Evolutionary conservation across 2,113 vertebrate genomes (phyloP), one percentile per base, ranked within the genome.

Genomic region (Neogobius melanostomus): DNA sequence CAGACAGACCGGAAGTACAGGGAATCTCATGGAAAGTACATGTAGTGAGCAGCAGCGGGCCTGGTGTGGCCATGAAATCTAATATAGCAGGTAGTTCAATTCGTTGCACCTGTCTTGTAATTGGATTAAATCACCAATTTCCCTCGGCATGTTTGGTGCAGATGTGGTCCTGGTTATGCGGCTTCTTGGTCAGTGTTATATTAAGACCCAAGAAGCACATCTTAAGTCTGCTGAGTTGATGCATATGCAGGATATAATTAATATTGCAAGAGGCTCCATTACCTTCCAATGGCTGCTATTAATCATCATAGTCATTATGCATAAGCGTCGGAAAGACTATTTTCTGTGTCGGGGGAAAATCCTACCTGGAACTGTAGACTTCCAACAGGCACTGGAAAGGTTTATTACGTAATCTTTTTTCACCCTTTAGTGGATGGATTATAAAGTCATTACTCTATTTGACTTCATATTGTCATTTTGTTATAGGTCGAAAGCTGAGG

Each of bases 401-500:
- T 69, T 72, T 72, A 36, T 14, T 53, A 8, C 1, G 0, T 2
- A 28, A 9, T 36, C 0, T 42, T 56, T 56, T 56, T 1, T 17
- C n/a, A 10, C 4, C 17, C 28, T 11, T 56, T 9, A 56, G 53
- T 56, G 53, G 17, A 56, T 16, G 15, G 8, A 1, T 54, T 54
- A 36, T 21, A 54, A 54, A 9, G 6, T 17, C 4, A 54, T 1
- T 56, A 11, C 28, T 11, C 28, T 21, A 10, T 56, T 56, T 28
- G 17, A 56, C 53, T 56, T 49, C 48, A 75, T 2, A 64, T 17
- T 62, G 57, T 76, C 5, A 11, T 56, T 56, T 2, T 68, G 64
- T 49, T 71, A 67, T 85, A 93, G 93, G 92, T 90, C 89, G 92
- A 67, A 46, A 92, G 85, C 91, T 98, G 78, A 93, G 97, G 87